Evolutionary conservation across 2,888 invertebrate species (phyloP), one percentile per base, ranked within the genome.

Genomic region (Operophtera brumata): DNA sequence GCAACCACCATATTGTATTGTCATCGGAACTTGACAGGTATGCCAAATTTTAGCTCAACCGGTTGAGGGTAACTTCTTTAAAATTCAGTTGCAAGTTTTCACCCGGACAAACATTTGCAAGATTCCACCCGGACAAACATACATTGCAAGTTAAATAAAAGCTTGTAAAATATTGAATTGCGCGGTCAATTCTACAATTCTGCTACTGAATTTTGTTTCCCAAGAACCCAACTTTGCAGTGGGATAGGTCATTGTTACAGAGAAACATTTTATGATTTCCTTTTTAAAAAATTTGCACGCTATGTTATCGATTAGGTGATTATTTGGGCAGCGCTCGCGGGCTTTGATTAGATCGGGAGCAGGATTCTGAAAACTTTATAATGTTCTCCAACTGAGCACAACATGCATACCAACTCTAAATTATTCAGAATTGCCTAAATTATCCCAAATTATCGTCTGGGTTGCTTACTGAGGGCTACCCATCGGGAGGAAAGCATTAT

Each of bases 351-450:
- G 56, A 59, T 59, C 51, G 40, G 55, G 43, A 61, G 60, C 52
- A 56, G 36, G 66, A 65, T 78, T 82, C 76, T 76, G 68, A 70
- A 84, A 81, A 80, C 71, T 70, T 70, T 53, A 79, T 80, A 80
- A 81, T 79, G 73, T 77, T 66, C 62, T 70, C 69, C 71, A 77
- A 71, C 69, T 71, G 78, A 75, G 67, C 78, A 73, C 59, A 85
- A 86, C 85, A 86, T 87, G 86, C 83, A 79, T 80, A 82, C 85
- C 70, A 68, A 73, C 70, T 69, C 75, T 64, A 84, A 86, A 86
- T 86, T 86, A 78, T 80, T 78, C 77, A 65, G 75, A 87, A 88
- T 87, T 87, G 84, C 78, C 78, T 72, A 85, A 90, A 89, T 89
- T 86, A 83, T 80, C 75, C 77, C 80, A 83, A 88, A 90, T 89